These are phyloP conservation scores for Standfussiana lucernea DNA, from an alignment of 2,888 invertebrate species.

Conservation along the genomic window DNA sequence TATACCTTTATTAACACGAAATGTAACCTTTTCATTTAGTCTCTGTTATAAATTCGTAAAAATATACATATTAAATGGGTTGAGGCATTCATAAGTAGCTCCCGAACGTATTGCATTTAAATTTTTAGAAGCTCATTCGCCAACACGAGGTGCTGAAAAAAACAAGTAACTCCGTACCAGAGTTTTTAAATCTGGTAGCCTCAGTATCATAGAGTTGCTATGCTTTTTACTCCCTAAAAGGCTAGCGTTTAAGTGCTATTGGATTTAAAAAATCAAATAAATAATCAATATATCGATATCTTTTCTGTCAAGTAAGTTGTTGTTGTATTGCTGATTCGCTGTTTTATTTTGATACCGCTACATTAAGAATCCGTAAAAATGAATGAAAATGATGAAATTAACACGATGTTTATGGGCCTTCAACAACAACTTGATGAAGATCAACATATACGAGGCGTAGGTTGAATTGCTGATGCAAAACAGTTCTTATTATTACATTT, in stretches of 20 bases:
- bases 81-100: too few species aligned
- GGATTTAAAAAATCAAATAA: background rate
- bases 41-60: too few species aligned
- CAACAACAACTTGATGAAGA: conserved; percentile 94
- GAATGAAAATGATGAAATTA: conserved; percentile 72
- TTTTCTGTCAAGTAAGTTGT: conserved; percentile 51
- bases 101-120: too few species aligned
- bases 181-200: too few species aligned
- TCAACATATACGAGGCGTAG: conserved; percentile 94
- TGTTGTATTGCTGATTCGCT: conserved; percentile 11
- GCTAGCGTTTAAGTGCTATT: background rate
- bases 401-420: conserved; percentile 93
- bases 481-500: background rate
- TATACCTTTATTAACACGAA: too few species aligned
- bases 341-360: background rate
- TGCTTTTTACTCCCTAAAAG: background rate
- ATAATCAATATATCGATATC: conserved; percentile 2
- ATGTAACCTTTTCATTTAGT: too few species aligned
- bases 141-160: too few species aligned
- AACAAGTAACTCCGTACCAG: too few species aligned
- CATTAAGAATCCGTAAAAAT: conserved; percentile 51
- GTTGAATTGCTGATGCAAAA: background rate
- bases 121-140: too few species aligned
- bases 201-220: background rate
- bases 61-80: too few species aligned